Base-by-base conservation (phyloP, 2,113 vertebrate genomes). In the Clarias macrocephalus region DNA sequence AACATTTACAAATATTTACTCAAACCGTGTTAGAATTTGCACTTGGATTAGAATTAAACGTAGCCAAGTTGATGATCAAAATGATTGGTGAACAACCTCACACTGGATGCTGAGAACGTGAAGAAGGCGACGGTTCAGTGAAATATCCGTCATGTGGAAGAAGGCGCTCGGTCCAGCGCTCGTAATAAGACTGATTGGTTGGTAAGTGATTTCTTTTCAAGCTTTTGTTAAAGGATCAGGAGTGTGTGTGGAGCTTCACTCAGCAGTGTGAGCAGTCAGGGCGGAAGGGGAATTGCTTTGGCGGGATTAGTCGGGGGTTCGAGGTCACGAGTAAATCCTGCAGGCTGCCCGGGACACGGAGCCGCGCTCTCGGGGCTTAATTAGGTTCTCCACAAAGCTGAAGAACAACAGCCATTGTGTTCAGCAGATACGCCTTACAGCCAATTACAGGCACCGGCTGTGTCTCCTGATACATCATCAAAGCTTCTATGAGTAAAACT, bases 271-370 rank as follows among this genome's bases (percentile, higher is more conserved):
- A 82, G 79, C 68, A 54, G n/a, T 59, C 28, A 70, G 56, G 80
- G 86, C 56, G 54, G 42, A 75, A 87, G 8, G 42, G 33, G 88
- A 84, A 87, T 9, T 57, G 70, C 68, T 87, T 87, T 77, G 62
- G 54, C 5, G 33, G 88, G 86, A 89, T 89, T 87, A 89, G 77
- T 25, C 21, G 84, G 60, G 25, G 59, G 86, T 23, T 54, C 77
- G 84, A 87, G 33, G 91, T 88, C 88, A 94, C 92, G 93, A 92
- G 95, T 95, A 90, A 92, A 91, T 92, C 93, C 95, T 95, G 94
- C 92, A 66, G 76, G 73, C 66, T 59, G 80, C 82, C 77, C 68
- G 75, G 85, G 57, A 89, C 82, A 82, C 30, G 76, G 66, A 76
- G 62, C 48, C 15, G 37, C 66, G 19, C 75, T 83, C 75, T 84